Percentiles rank a stretch among this genome's conserved stretches.
These are phyloP conservation scores for Cataglyphis rosenhaueri DNA, from an alignment of 2,888 invertebrate species.

Conservation along the genomic window DNA sequence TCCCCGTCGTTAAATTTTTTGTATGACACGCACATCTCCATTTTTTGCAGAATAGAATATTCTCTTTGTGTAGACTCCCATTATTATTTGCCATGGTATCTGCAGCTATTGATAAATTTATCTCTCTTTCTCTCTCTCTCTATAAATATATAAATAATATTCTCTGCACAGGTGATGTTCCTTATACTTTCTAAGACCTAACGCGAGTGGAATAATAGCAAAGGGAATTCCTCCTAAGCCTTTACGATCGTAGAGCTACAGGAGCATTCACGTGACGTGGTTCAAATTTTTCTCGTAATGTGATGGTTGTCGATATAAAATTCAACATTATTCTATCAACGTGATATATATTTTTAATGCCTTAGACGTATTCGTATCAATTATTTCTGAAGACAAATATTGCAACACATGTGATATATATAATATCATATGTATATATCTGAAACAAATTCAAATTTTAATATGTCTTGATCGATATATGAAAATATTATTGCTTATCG, in stretches of 20 bases:
- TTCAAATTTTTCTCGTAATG: slow-evolving; percentile 2
- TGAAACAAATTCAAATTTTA: neutral
- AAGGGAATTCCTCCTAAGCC: slow-evolving; percentile 35
- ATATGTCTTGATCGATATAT: neutral
- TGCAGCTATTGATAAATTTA: slow-evolving; percentile 52
- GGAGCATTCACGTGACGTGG: slow-evolving; percentile 1
- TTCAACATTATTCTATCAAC: neutral
- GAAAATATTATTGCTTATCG: neutral
- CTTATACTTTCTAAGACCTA: slow-evolving; percentile 43
- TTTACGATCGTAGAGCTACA: slow-evolving; percentile 30
- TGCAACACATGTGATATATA: too few species aligned
- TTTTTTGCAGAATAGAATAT: slow-evolving; percentile 15
- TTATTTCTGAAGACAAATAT: neutral
- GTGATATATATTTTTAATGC: neutral
- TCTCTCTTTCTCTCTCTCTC: slow-evolving; percentile 1
- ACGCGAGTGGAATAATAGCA: slow-evolving; percentile 51
- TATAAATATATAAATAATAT: slow-evolving; percentile 56
- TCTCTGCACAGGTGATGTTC: slow-evolving; percentile 39
- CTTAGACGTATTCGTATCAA: neutral
- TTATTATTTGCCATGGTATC: slow-evolving; percentile 17
- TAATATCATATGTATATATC: neutral
- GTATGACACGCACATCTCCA: neutral
- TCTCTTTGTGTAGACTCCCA: neutral
- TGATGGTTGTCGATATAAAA: neutral
- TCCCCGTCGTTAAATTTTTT: neutral